Conservation (phyloP, 2,888 invertebrate species). For the Morpho helenor region DNA sequence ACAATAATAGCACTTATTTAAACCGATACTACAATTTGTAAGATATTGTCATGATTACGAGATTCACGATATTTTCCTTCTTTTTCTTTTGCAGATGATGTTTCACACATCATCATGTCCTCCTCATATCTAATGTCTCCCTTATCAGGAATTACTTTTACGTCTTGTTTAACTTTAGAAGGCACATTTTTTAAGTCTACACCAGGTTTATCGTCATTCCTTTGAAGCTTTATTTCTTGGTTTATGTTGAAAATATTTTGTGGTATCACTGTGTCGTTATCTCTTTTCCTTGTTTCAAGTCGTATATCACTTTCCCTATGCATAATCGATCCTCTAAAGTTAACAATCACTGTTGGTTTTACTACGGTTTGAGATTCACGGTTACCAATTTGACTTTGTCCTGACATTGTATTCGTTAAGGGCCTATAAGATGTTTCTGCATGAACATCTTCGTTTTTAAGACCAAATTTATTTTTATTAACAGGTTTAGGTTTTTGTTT, state of each 20-base stretch:
- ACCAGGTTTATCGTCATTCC: conserved; percentile 28
- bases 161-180: conserved; percentile 41
- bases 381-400: conserved; percentile 70
- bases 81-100: conserved; percentile 42
- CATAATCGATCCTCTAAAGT: conserved; percentile 60
- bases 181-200: conserved; percentile 30
- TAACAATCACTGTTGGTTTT: conserved; percentile 71
- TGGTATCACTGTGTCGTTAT: conserved; percentile 41
- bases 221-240: conserved; percentile 65
- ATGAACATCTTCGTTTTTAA: conserved; percentile 34
- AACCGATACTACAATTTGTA: conserved; percentile 59
- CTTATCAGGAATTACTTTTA: conserved; percentile 36
- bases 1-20: conserved; percentile 25
- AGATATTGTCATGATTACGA: conserved; percentile 41
- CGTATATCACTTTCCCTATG: conserved; percentile 61
- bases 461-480: conserved; percentile 38
- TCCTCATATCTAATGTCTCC: conserved; percentile 42
- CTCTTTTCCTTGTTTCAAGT: conserved; percentile 47
- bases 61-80: conserved; percentile 31
- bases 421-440: conserved; percentile 33
- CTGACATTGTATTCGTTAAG: conserved; percentile 57
- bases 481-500: conserved; percentile 37
- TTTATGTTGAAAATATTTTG: conserved; percentile 68
- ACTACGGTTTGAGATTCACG: conserved; percentile 68
- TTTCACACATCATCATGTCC: conserved; percentile 61